phyloP scores from a whole-genome alignment of 2,888 invertebrate species.

The Trilocha varians region DNA sequence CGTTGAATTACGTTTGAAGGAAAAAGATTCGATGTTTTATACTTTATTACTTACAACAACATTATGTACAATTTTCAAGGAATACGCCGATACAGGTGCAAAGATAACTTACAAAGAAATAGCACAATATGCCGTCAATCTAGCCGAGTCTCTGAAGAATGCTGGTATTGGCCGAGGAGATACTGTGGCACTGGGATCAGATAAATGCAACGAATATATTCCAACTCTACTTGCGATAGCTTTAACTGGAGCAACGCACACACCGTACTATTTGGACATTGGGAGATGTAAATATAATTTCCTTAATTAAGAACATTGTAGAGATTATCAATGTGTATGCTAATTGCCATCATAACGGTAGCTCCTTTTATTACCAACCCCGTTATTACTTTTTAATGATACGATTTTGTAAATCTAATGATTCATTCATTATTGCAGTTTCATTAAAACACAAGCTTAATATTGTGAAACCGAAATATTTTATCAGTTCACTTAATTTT shows the following conservation, averaged over 20 bases:
- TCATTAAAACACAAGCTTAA: slow-evolving; percentile 76
- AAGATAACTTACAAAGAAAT: slow-evolving; percentile 65
- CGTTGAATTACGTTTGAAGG: too few species aligned
- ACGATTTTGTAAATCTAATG: slow-evolving; percentile 4
- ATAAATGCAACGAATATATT: slow-evolving; percentile 72
- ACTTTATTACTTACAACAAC: too few species aligned
- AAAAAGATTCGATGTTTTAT: too few species aligned
- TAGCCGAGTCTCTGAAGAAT: slow-evolving; percentile 63
- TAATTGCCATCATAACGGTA: not conserved
- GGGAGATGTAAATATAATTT: slow-evolving; percentile 35
- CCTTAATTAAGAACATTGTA: too few species aligned
- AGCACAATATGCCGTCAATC: slow-evolving; percentile 61
- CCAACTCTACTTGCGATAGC: slow-evolving; percentile 68
- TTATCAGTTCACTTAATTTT: slow-evolving; percentile 75
- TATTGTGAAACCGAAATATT: slow-evolving; percentile 77
- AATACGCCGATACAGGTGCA: slow-evolving; percentile 69
- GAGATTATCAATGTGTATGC: too few species aligned
- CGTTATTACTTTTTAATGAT: too few species aligned
- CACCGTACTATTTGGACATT: slow-evolving; percentile 35
- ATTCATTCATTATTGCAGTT: slow-evolving; percentile 69
- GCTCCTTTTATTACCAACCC: not conserved
- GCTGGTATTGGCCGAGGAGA: slow-evolving; percentile 66
- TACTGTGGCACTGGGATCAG: slow-evolving; percentile 71
- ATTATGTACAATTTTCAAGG: too few species aligned
- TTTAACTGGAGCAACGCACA: slow-evolving; percentile 47